Percentiles rank a stretch among this genome's conserved stretches.
phyloP scores from a whole-genome alignment of 2,888 invertebrate genomes.

The Chloroclysta siterata region DNA sequence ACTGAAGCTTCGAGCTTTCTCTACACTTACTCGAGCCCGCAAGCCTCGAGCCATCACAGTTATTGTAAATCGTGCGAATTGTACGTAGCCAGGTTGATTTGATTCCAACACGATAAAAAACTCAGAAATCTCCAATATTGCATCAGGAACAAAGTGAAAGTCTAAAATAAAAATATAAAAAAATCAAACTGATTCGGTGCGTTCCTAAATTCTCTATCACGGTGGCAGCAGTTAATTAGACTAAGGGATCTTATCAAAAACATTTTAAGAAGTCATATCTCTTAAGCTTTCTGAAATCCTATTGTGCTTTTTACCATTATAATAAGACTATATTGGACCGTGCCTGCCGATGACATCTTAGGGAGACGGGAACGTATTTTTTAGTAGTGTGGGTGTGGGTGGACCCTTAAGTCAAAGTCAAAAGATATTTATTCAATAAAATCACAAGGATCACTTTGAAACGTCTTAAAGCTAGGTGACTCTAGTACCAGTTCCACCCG shows the following conservation, averaged over 20 bases:
- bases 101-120: background rate
- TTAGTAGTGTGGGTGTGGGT: too few species aligned
- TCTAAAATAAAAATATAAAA: too few species aligned
- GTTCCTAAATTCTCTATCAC: too few species aligned
- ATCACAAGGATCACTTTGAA: too few species aligned
- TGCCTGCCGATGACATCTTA: background rate
- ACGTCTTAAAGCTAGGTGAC: too few species aligned
- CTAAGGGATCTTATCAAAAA: background rate
- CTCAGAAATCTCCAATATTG: background rate
- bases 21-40: background rate
- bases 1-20: constrained; percentile 47
- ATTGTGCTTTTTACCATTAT: constrained; percentile 8
- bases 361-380: background rate
- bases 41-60: background rate
- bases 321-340: background rate
- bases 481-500: too few species aligned
- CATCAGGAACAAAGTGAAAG: background rate
- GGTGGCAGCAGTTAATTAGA: too few species aligned
- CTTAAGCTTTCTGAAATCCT: constrained; percentile 8
- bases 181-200: too few species aligned
- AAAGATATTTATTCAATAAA: too few species aligned
- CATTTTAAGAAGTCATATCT: background rate
- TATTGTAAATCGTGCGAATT: constrained; percentile 6
- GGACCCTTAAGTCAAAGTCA: too few species aligned
- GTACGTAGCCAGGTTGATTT: background rate